Evolutionary conservation across 2,888 invertebrate genomes (phyloP), one percentile per base, ranked within the genome.

Genomic region (Blastobasis adustella): DNA sequence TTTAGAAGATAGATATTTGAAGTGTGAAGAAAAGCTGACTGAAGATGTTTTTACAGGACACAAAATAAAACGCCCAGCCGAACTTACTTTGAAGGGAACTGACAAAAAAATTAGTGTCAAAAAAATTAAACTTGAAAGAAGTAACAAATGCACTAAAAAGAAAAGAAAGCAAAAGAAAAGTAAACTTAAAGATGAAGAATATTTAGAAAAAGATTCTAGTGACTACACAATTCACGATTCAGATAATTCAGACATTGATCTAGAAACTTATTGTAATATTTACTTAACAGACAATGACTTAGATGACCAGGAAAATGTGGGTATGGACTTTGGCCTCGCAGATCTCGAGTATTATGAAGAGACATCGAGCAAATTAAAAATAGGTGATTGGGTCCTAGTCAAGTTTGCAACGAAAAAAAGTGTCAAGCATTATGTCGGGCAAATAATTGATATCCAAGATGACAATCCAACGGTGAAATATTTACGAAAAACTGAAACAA

Each of bases 381-480:
- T 49, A 23, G 23, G 23, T 23, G 23, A 23, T 23, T 23, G 23
- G 23, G 23, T 23, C 23, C 46, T 59, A 36, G 61, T 51, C 46
- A 52, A 50, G 40, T 61, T 59, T 49, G 41, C 52, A 9, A 58
- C 58, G 42, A 61, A 61, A 51, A 61, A 58, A 46, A 58, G 54
- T 44, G 5, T 55, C 10, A 59, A 59, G 43, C 56, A 58, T 52
- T 59, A 47, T 53, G 59, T 56, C 1, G 59, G 59, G n/a, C 46
- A 53, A 42, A n/a, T n/a, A n/a, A n/a, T n/a, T n/a, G n/a, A n/a
- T n/a, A n/a, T n/a, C n/a, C n/a, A n/a, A n/a, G n/a, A n/a, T n/a
- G n/a, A n/a, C n/a, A n/a, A 48, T 48, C 56, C 58, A 38, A 52
- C 39, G 9, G 54, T 59, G 7, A 59, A 55, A 53, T 59, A 57